Conservation (phyloP, 2,113 vertebrate species). For the Rhynchopsitta pachyrhyncha region DNA sequence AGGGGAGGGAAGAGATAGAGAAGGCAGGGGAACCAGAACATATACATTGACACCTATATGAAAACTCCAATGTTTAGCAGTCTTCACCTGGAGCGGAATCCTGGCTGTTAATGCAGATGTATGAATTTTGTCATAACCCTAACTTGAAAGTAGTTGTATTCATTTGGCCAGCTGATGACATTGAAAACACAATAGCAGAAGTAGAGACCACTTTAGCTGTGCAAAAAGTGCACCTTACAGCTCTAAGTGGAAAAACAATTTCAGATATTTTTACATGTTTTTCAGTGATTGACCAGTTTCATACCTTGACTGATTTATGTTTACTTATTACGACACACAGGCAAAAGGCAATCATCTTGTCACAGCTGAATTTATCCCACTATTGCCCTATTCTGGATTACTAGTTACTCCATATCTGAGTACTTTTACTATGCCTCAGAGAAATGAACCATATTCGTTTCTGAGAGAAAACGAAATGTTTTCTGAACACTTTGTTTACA, state of each 20-base stretch:
- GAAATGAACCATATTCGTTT: not conserved
- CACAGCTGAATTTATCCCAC: not conserved
- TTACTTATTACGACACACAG: not conserved
- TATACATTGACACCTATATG: not conserved
- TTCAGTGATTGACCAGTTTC: not conserved
- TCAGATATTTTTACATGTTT: not conserved
- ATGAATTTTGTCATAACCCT: not conserved
- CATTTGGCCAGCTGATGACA: not conserved
- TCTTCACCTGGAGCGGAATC: not conserved
- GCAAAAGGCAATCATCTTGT: slow-evolving; percentile 14
- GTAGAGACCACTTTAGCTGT: not conserved
- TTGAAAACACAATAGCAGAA: not conserved
- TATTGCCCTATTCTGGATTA: not conserved
- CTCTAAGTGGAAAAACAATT: not conserved
- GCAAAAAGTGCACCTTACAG: not conserved
- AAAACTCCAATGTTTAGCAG: not conserved
- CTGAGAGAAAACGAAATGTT: not conserved
- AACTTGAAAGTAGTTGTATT: not conserved
- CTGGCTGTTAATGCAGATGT: not conserved
- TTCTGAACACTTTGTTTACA: not conserved
- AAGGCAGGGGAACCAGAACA: not conserved
- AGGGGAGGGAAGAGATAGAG: not conserved
- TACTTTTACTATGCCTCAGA: not conserved
- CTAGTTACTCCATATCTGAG: not conserved
- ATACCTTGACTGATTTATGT: not conserved